A percentile compares a stretch with the other conserved stretches of the same genome.
These are phyloP conservation scores for Leptopterna dolabrata DNA, from an alignment of 2,888 invertebrate species.

Conservation along the genomic window DNA sequence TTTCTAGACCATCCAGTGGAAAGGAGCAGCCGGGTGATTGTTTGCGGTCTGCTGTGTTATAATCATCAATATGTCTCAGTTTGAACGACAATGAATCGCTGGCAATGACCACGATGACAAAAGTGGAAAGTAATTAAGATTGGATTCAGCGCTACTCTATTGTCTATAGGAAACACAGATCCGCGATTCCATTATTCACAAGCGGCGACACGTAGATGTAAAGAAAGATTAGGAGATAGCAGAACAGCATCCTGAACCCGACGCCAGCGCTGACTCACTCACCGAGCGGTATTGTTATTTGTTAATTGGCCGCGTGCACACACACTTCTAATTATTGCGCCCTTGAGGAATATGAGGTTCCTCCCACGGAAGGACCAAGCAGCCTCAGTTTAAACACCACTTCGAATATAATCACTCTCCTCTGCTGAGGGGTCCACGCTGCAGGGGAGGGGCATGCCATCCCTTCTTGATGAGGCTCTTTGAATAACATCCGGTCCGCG, in stretches of 20 bases:
- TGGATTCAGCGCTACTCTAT: not conserved
- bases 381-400: conserved; percentile 39
- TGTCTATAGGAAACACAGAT: not conserved
- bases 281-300: conserved; percentile 39
- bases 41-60: too few relatives aligned
- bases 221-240: not conserved
- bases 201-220: not conserved
- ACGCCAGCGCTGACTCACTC: not conserved
- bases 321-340: conserved; percentile 48
- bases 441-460: not conserved
- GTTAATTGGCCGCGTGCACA: conserved; percentile 53
- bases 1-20: too few relatives aligned
- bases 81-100: too few relatives aligned
- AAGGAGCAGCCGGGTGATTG: too few relatives aligned
- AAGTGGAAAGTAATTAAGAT: too few relatives aligned
- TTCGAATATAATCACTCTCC: conserved; percentile 36
- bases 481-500: conserved; percentile 34
- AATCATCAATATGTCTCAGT: too few relatives aligned
- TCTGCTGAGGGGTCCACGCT: not conserved
- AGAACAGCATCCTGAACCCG: not conserved
- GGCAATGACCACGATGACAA: too few relatives aligned
- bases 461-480: conserved; percentile 30
- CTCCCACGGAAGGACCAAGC: conserved; percentile 14
- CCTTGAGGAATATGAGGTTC: conserved; percentile 33
- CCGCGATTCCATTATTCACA: not conserved